Percentiles rank a stretch among this genome's conserved stretches.
phyloP scores from a whole-genome alignment of 2,888 invertebrate species.

The Pantelozetes paolii region DNA sequence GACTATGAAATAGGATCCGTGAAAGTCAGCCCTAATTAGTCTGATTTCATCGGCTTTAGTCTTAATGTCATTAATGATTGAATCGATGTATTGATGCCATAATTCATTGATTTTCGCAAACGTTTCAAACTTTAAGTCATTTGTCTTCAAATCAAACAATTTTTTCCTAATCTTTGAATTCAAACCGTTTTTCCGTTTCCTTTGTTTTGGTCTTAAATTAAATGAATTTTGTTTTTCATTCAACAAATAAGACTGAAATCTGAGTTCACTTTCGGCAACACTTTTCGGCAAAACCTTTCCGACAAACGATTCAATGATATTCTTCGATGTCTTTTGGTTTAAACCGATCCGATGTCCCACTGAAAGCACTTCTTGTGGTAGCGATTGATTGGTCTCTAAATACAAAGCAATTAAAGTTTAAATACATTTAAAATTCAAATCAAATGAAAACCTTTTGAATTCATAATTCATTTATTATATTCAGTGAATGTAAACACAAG shows the following conservation, averaged over 20 bases:
- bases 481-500: too few relatives aligned
- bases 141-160: conserved; percentile 35
- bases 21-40: conserved; percentile 61
- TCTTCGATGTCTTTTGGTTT: not conserved
- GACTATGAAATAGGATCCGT: conserved; percentile 67
- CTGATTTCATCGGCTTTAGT: conserved; percentile 34
- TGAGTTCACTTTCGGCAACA: not conserved
- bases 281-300: not conserved
- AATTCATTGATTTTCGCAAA: conserved; percentile 40
- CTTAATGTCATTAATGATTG: conserved; percentile 31
- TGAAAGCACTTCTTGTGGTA: conserved; percentile 38
- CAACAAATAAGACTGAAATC: conserved; percentile 14
- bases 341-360: conserved; percentile 41
- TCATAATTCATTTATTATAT: too few relatives aligned
- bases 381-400: too few relatives aligned
- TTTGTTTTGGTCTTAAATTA: not conserved
- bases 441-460: too few relatives aligned
- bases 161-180: conserved; percentile 36
- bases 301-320: not conserved
- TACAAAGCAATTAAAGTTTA: too few relatives aligned
- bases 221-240: not conserved
- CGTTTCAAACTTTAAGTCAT: conserved; percentile 35
- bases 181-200: conserved; percentile 12
- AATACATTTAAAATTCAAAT: too few relatives aligned
- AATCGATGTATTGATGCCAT: conserved; percentile 41